Evolutionary conservation across 2,888 invertebrate genomes (phyloP), one percentile per base, ranked within the genome.

Genomic region (Sinelater perroti): DNA sequence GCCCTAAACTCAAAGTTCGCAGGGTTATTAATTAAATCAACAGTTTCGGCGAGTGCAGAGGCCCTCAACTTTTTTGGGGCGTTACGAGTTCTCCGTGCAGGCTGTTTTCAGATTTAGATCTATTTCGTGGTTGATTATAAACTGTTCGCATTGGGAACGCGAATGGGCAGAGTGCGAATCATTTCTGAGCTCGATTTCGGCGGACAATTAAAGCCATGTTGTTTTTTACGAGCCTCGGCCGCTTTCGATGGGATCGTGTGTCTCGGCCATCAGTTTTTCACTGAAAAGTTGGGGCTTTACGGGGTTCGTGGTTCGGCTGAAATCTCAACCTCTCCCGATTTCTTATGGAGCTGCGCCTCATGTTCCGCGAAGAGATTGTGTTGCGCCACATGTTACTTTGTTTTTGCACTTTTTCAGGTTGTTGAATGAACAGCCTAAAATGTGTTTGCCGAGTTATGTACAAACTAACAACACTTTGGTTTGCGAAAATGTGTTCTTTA

Each of bases 121-220:
- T 40, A 40, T 11, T 50, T 50, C 18, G 28, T 33, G 11, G 49
- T 14, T 24, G 14, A 24, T 40, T 50, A 38, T 28, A 50, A 40
- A 50, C 35, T 47, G 47, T 24, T 28, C 17, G 26, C 13, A 45
- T n/a, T n/a, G 26, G 33, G 35, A 30, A 47, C 30, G 30, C 35
- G 33, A 33, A 47, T 20, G 30, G 40, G 40, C 38, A 26, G 36
- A 50, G 30, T 30, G 36, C 38, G 50, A 50, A 50, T 50, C 28
- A 50, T 50, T 50, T 50, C 50, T 50, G 40, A 40, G 21, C 38
- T 30, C 50, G 40, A 50, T 50, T 40, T 50, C 50, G 30, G 50
- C 36, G 40, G 40, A 50, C 40, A 50, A 50, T 50, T 50, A 50
- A 50, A 50, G 50, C 40, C 50, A 24, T 38, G 50, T 50, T 36